phyloP scores from a whole-genome alignment of 2,797 vertebrate genomes.

The Sebastes jordani region DNA sequence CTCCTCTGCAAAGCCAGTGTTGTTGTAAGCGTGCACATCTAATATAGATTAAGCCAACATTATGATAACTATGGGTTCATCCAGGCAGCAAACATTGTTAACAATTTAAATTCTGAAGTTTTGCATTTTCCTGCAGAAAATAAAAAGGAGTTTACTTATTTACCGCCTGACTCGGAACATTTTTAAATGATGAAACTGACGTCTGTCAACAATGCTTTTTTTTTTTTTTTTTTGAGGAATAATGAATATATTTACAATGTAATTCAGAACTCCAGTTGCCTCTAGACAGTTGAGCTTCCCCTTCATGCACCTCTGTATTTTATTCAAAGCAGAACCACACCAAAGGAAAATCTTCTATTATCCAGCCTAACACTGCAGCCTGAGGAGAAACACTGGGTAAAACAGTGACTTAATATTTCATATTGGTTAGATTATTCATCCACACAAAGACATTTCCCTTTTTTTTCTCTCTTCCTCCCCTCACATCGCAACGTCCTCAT shows the following conservation, averaged over 20 bases:
- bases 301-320: slow-evolving; percentile 82
- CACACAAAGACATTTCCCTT: slow-evolving; percentile 78
- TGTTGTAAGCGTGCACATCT: slow-evolving; percentile 43
- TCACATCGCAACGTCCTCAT: slow-evolving; percentile 79
- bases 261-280: slow-evolving; percentile 76
- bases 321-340: slow-evolving; percentile 82
- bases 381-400: slow-evolving; percentile 82
- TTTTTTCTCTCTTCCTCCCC: slow-evolving; percentile 43
- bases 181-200: slow-evolving; percentile 77
- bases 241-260: slow-evolving; percentile 84
- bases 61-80: slow-evolving; percentile 48
- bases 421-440: slow-evolving; percentile 85
- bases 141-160: slow-evolving; percentile 75
- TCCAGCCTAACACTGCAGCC: slow-evolving; percentile 82
- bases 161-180: slow-evolving; percentile 61
- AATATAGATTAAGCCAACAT: slow-evolving; percentile 58
- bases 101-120: slow-evolving; percentile 69
- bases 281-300: slow-evolving; percentile 81
- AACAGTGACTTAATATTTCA: slow-evolving; percentile 85
- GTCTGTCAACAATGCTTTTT: slow-evolving; percentile 79
- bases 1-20: slow-evolving; percentile 14
- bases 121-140: slow-evolving; percentile 63
- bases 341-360: slow-evolving; percentile 83
- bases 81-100: slow-evolving; percentile 65
- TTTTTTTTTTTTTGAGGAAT: slow-evolving; percentile 64